Evolutionary conservation across 1,140 invertebrate species (phyloP).

Genomic region (Lucilia cuprina): DNA sequence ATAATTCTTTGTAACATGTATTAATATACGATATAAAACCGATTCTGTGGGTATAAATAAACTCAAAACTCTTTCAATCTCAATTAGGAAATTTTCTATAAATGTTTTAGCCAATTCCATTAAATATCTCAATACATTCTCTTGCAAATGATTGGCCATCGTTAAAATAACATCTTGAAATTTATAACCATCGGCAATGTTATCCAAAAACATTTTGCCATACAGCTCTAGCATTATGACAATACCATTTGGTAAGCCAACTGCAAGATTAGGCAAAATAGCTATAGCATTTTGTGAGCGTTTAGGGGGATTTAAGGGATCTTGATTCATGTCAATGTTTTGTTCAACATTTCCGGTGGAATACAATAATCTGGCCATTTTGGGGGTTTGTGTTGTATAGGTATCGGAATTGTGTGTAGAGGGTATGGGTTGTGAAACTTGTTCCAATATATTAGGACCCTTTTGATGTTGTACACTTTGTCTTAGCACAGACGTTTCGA

Average conservation of each 20-base stretch:
- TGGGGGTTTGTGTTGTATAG: constrained; percentile 29
- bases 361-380: constrained; percentile 38
- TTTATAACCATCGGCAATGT: constrained; percentile 45
- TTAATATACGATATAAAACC: constrained; percentile 49
- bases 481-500: neutral
- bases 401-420: constrained; percentile 41
- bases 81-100: constrained; percentile 44
- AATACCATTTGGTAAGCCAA: constrained; percentile 35
- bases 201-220: constrained; percentile 46
- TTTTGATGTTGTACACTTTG: constrained; percentile 48
- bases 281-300: neutral
- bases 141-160: constrained; percentile 44
- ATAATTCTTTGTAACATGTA: constrained; percentile 47
- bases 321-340: constrained; percentile 39
- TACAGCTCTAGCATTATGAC: constrained; percentile 38
- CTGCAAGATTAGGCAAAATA: rapidly evolving
- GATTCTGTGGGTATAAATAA: constrained; percentile 53
- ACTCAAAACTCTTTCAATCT: constrained; percentile 45
- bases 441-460: constrained; percentile 46
- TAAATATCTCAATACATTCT: constrained; percentile 43
- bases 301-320: constrained; percentile 9
- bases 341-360: constrained; percentile 9
- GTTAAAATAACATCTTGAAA: constrained; percentile 49
- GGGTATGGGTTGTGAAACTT: constrained; percentile 44
- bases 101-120: constrained; percentile 48